These are phyloP conservation scores for Drosophila antonietae DNA, from an alignment of 2,888 invertebrate genomes.

Conservation along the genomic window DNA sequence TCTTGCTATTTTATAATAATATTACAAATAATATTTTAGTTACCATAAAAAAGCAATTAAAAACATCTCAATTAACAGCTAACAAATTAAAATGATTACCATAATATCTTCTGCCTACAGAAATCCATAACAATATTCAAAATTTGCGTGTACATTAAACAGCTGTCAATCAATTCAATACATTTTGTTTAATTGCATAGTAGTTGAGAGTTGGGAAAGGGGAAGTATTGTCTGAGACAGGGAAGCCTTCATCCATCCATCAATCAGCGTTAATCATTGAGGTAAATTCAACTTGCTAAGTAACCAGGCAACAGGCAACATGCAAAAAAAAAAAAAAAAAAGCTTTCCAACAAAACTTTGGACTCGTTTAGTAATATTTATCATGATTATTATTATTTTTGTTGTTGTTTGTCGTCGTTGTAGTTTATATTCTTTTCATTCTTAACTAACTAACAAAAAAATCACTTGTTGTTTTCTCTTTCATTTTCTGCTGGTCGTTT, in stretches of 20 bases:
- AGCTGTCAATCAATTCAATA: constrained; percentile 41
- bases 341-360: constrained; percentile 41
- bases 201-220: background rate
- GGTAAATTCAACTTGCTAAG: constrained; percentile 2
- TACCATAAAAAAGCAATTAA: background rate
- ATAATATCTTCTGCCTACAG: background rate
- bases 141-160: constrained; percentile 28
- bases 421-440: constrained; percentile 24
- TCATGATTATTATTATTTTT: background rate
- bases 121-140: background rate
- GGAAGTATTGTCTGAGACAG: background rate
- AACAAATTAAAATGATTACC: background rate
- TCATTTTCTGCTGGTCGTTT: constrained; percentile 14
- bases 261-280: constrained; percentile 39
- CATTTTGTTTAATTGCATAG: constrained; percentile 14
- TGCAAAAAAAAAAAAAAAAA: too few species aligned
- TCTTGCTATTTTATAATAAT: too few species aligned
- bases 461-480: constrained; percentile 29
- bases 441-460: constrained; percentile 16
- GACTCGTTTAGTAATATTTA: constrained; percentile 29
- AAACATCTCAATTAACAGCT: background rate
- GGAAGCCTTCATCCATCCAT: constrained; percentile 37
- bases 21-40: background rate
- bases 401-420: background rate
- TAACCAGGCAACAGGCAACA: constrained; percentile 9